Evolutionary conservation across 92 coral and sea anemone species (phyloP).

Genomic region (Diadumene lineata): DNA sequence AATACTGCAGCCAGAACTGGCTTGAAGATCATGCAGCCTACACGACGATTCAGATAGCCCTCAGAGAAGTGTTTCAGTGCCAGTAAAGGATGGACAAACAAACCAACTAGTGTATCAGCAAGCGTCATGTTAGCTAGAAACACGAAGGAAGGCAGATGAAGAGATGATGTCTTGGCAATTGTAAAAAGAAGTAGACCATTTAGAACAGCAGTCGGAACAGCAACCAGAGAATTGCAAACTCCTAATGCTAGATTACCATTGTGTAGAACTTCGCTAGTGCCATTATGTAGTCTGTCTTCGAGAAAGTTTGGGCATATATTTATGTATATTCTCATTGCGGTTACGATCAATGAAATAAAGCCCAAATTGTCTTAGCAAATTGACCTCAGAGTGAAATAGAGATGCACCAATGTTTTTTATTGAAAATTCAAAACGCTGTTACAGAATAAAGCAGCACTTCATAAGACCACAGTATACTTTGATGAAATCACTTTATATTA

Average conservation of each 20-base stretch:
- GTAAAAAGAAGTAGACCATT: not conserved
- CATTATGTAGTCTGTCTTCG: not conserved
- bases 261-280: not conserved
- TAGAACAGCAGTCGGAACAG: conserved; percentile 17
- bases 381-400: no score
- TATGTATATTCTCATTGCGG: not conserved
- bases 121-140: conserved; percentile 15
- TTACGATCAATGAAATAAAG: not conserved
- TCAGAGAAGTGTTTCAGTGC: conserved; percentile 26
- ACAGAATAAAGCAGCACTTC: no score
- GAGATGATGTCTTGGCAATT: not conserved
- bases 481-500: no score
- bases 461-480: no score
- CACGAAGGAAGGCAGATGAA: conserved; percentile 16
- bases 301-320: not conserved
- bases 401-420: no score
- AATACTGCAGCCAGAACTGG: not conserved
- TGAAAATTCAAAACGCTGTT: no score
- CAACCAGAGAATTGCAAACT: not conserved
- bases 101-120: conserved; percentile 17
- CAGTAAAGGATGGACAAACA: conserved; percentile 9
- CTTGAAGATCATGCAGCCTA: conserved; percentile 11
- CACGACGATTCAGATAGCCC: not conserved
- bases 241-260: not conserved
- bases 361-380: no score